Evolutionary conservation across 2,888 invertebrate genomes (phyloP).

Genomic region (Chydorus sphaericus): DNA sequence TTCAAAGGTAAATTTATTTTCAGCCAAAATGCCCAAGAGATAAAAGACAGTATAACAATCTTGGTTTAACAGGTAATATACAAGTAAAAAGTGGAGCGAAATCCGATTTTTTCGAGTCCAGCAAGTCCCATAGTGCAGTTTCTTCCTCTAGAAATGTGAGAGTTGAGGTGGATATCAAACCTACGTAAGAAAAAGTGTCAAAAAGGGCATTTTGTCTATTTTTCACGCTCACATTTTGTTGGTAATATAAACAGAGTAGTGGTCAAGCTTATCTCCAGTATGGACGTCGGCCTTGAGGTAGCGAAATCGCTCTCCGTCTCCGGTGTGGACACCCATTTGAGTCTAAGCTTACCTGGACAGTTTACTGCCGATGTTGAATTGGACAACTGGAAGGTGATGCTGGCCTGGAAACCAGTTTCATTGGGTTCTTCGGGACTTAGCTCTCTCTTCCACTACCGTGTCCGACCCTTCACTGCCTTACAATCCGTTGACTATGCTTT

Average conservation of each 20-base stretch:
- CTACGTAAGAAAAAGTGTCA: background rate
- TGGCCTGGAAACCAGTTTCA: conserved; percentile 9
- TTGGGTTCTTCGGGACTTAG: conserved; percentile 1
- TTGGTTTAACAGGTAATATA: background rate
- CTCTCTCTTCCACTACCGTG: conserved; percentile 12
- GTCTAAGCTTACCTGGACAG: conserved; percentile 3
- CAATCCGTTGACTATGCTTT: background rate
- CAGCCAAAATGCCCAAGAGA: too few species aligned
- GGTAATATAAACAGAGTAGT: background rate
- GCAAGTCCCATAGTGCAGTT: background rate
- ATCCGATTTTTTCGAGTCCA: background rate
- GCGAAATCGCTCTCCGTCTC: conserved; percentile 1
- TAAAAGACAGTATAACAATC: too few species aligned
- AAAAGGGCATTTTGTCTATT: too few species aligned
- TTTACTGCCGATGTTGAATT: conserved; percentile 12
- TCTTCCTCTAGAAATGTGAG: background rate
- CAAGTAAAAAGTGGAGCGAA: background rate
- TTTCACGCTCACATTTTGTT: background rate
- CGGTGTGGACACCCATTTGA: conserved; percentile 14
- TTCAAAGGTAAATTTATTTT: background rate
- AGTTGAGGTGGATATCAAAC: background rate
- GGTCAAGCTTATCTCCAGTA: background rate
- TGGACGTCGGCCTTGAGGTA: conserved; percentile 10
- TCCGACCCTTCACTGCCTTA: conserved; percentile 13
- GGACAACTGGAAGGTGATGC: background rate